Conservation (phyloP, 2,888 invertebrate species). For the Chesias legatella region DNA sequence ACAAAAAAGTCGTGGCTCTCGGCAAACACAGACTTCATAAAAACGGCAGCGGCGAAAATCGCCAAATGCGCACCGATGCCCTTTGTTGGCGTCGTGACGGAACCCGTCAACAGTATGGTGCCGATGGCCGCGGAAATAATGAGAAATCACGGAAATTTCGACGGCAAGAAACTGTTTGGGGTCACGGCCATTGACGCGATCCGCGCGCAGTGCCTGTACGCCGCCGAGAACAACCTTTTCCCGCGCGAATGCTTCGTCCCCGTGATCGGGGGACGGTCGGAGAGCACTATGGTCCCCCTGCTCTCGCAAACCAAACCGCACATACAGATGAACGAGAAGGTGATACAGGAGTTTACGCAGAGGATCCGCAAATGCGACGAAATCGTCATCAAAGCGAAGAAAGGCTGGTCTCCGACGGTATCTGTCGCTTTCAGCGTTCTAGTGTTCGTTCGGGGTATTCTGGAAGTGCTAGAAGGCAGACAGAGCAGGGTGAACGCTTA, state of each 20-base stretch:
- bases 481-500: constrained; percentile 45
- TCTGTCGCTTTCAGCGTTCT: constrained; percentile 84
- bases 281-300: constrained; percentile 87
- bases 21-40: constrained; percentile 62
- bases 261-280: constrained; percentile 88
- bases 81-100: constrained; percentile 63
- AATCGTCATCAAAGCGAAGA: constrained; percentile 82
- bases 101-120: constrained; percentile 66
- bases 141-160: constrained; percentile 66
- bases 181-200: constrained; percentile 87
- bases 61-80: constrained; percentile 54
- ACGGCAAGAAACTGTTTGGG: constrained; percentile 85
- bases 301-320: constrained; percentile 85
- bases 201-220: constrained; percentile 87
- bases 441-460: constrained; percentile 77
- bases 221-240: constrained; percentile 82
- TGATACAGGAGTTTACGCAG: constrained; percentile 49
- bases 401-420: constrained; percentile 79
- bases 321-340: constrained; percentile 66
- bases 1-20: constrained; percentile 81
- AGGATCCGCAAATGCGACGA: constrained; percentile 81
- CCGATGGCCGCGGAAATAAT: constrained; percentile 71
- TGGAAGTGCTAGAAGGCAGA: constrained; percentile 66
- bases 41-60: constrained; percentile 44
- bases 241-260: constrained; percentile 85